These are phyloP conservation scores for Magallana ariakensis DNA, from an alignment of 1,140 invertebrate genomes.

Conservation along the genomic window DNA sequence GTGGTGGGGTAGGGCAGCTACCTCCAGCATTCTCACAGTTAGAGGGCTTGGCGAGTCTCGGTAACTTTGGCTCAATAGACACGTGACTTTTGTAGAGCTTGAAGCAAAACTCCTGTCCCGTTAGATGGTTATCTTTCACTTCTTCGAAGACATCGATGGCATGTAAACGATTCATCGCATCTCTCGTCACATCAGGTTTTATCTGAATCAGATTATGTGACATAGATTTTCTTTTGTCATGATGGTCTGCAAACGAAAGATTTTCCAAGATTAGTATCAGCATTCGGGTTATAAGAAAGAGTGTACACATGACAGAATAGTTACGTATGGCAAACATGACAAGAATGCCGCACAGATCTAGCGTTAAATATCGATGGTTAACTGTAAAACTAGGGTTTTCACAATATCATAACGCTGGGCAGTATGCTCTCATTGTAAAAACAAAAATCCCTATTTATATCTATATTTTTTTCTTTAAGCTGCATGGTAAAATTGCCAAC, in stretches of 20 bases:
- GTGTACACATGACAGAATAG: too few species aligned
- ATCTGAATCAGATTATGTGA: not conserved
- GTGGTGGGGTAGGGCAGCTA: not conserved
- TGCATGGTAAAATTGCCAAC: too few species aligned
- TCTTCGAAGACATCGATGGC: conserved; percentile 7
- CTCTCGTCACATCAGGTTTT: not conserved
- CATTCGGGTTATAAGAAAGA: too few species aligned
- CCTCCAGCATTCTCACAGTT: not conserved
- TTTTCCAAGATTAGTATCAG: not conserved
- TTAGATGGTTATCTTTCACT: not conserved
- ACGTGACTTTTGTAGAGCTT: conserved; percentile 5
- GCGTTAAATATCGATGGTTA: too few species aligned
- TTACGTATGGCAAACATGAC: too few species aligned
- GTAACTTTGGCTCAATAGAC: not conserved
- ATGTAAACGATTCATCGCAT: not conserved
- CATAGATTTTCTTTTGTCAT: not conserved
- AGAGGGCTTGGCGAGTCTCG: not conserved
- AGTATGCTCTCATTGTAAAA: too few species aligned
- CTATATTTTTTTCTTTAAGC: too few species aligned
- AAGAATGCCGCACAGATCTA: too few species aligned
- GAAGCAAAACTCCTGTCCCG: conserved; percentile 5
- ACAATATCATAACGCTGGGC: too few species aligned
- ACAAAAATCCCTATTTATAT: too few species aligned
- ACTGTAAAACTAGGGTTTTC: too few species aligned
- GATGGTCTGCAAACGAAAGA: not conserved